phyloP scores from a whole-genome alignment of 2,113 vertebrate species.

The Hemibagrus wyckioides region DNA sequence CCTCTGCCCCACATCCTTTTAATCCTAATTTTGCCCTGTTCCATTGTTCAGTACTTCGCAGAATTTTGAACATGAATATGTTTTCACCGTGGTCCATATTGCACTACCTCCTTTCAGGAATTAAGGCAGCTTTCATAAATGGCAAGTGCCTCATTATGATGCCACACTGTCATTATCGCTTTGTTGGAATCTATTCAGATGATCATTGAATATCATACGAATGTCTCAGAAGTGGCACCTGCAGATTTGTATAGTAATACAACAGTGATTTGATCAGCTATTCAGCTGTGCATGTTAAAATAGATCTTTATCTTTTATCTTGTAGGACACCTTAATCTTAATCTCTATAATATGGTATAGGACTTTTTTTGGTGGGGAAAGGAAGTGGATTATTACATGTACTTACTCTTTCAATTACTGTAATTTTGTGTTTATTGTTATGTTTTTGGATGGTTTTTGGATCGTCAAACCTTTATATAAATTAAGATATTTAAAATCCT shows the following conservation, averaged over 20 bases:
- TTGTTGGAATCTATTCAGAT: slow-evolving; percentile 7
- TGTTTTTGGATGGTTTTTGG: neutral
- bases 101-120: neutral
- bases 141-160: neutral
- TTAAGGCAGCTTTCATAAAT: neutral
- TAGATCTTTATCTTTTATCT: neutral
- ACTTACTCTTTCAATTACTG: neutral
- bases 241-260: neutral
- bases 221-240: neutral
- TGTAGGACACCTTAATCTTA: neutral
- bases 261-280: too few species aligned
- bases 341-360: neutral
- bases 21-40: neutral
- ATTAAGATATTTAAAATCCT: neutral
- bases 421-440: neutral
- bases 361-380: neutral
- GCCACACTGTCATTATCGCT: slow-evolving; percentile 10
- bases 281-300: neutral
- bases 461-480: neutral
- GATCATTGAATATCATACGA: neutral
- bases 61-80: neutral
- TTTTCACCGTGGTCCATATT: neutral
- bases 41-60: neutral
- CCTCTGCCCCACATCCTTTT: neutral
- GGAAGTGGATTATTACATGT: neutral